A percentile compares a stretch with the other conserved stretches of the same genome.
Conservation (phyloP, 2,888 invertebrate species). For the Brachypalpus laphriformis region DNA sequence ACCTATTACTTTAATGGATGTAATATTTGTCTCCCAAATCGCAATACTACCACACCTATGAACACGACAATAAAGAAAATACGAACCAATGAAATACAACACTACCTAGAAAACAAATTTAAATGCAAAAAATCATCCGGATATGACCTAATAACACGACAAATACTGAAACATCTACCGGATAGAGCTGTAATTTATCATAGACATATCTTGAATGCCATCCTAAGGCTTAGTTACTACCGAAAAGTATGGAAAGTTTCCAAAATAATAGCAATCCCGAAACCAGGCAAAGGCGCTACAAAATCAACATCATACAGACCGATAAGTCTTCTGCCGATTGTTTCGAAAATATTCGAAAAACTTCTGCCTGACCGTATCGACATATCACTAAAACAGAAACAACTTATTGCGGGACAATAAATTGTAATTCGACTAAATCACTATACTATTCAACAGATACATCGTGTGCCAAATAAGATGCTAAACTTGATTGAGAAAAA, state of each 20-base stretch:
- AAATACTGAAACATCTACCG: background rate
- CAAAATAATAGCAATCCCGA: background rate
- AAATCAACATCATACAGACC: too few species aligned
- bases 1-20: background rate
- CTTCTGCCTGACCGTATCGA: too few species aligned
- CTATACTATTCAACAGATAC: too few species aligned
- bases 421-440: too few species aligned
- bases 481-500: too few species aligned
- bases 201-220: background rate
- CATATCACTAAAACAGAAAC: too few species aligned
- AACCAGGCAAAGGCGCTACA: too few species aligned
- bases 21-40: slow-evolving; percentile 5
- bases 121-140: background rate
- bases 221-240: background rate
- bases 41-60: background rate
- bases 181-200: background rate
- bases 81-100: background rate
- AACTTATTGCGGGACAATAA: too few species aligned
- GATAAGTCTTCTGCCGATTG: too few species aligned
- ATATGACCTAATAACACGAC: slow-evolving; percentile 1
- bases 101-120: background rate
- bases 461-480: too few species aligned
- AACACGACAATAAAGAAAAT: slow-evolving; percentile 1
- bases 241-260: background rate
- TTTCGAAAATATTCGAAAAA: too few species aligned